phyloP scores from a whole-genome alignment of 1,140 invertebrate species.

The Thaumatotibia leucotreta region DNA sequence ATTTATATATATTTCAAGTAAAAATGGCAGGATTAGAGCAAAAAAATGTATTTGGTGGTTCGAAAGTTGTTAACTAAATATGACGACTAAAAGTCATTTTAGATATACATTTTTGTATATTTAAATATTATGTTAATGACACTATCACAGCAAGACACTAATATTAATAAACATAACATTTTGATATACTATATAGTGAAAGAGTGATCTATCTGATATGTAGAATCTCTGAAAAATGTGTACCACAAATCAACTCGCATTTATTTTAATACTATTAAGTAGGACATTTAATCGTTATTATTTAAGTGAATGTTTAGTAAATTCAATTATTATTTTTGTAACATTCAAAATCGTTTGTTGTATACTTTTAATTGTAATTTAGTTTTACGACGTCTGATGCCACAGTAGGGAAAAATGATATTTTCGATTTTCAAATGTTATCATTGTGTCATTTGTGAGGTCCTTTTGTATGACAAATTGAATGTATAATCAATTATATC shows the following conservation, averaged over 20 bases:
- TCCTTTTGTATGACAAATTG: neutral
- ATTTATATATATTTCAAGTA: too few relatives aligned
- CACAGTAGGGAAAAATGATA: neutral
- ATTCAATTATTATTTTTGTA: neutral
- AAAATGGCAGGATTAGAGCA: too few relatives aligned
- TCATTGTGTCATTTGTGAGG: neutral
- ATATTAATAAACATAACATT: neutral
- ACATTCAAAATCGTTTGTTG: neutral
- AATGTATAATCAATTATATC: neutral
- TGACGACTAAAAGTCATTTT: too few relatives aligned
- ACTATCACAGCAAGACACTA: too few relatives aligned
- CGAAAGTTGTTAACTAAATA: too few relatives aligned
- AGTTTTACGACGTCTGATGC: neutral
- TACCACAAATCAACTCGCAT: neutral
- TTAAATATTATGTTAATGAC: too few relatives aligned
- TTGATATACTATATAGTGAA: too few relatives aligned
- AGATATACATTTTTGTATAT: too few relatives aligned
- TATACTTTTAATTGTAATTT: neutral
- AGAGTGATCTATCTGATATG: too few relatives aligned
- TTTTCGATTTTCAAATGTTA: neutral
- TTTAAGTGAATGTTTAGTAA: too few relatives aligned
- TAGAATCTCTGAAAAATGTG: neutral
- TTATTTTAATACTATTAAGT: neutral
- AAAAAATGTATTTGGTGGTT: too few relatives aligned
- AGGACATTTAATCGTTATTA: neutral